Conservation (phyloP, 2,888 invertebrate genomes). For the Drosophila tanythrix region DNA sequence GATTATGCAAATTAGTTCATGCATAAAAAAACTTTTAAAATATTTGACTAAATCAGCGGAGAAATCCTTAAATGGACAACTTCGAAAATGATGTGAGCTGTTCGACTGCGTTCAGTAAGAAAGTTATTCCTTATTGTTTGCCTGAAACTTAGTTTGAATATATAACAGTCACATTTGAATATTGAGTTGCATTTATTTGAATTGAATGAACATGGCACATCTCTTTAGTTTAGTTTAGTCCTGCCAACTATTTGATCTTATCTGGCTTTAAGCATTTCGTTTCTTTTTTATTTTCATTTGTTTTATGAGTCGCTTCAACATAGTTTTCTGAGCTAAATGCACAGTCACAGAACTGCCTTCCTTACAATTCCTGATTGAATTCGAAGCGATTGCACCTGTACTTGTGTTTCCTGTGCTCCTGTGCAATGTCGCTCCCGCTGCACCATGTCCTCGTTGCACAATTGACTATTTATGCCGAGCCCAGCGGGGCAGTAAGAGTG, state of each 20-base stretch:
- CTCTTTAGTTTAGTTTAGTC: neutral
- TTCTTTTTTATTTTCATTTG: neutral
- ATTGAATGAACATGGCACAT: neutral
- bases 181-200: constrained; percentile 5
- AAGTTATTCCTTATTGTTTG: neutral
- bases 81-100: neutral
- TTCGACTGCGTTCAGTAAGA: neutral
- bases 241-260: neutral
- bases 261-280: neutral
- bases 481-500: constrained; percentile 13
- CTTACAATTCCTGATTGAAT: constrained; percentile 45
- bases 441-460: constrained; percentile 27
- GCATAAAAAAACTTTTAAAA: too few relatives aligned
- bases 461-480: constrained; percentile 24
- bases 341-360: constrained; percentile 12
- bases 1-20: neutral
- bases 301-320: neutral
- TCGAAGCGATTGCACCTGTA: constrained; percentile 32
- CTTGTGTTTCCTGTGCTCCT: constrained; percentile 38
- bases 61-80: neutral
- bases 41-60: neutral
- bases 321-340: constrained; percentile 7
- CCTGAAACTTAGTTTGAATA: neutral
- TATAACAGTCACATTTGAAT: neutral
- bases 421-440: constrained; percentile 8